Conservation (phyloP, 2,113 vertebrate genomes). For the Scartelaos histophorus region DNA sequence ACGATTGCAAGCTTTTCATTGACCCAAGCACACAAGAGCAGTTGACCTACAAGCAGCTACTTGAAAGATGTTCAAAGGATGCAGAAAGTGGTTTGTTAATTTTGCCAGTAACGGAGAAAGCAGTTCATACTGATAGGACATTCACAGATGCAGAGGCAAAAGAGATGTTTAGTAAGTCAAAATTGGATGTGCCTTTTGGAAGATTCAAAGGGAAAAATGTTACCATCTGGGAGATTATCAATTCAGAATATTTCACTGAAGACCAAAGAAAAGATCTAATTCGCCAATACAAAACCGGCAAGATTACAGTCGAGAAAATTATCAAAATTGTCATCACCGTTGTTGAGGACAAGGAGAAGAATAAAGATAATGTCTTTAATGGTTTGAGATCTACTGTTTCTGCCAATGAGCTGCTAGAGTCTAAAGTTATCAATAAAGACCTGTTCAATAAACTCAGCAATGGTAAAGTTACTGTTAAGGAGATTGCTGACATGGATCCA, state of each 20-base stretch:
- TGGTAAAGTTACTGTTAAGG: slow-evolving; percentile 82
- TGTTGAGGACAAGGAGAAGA: slow-evolving; percentile 88
- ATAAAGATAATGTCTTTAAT: slow-evolving; percentile 81
- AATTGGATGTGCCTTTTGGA: slow-evolving; percentile 83
- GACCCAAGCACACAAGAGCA: slow-evolving; percentile 91
- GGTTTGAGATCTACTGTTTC: slow-evolving; percentile 87
- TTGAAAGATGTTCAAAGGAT: slow-evolving; percentile 85
- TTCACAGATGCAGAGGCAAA: slow-evolving; percentile 87
- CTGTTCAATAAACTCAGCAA: slow-evolving; percentile 86
- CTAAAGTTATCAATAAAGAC: slow-evolving; percentile 83
- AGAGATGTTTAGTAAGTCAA: slow-evolving; percentile 86
- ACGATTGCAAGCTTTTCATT: slow-evolving; percentile 87
- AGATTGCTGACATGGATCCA: slow-evolving; percentile 80
- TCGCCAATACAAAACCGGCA: slow-evolving; percentile 90
- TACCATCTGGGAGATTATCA: slow-evolving; percentile 96
- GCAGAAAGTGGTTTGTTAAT: slow-evolving; percentile 83
- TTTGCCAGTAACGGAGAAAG: slow-evolving; percentile 85
- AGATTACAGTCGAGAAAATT: slow-evolving; percentile 94
- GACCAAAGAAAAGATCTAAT: slow-evolving; percentile 89
- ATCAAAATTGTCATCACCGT: slow-evolving; percentile 93
- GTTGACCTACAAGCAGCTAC: slow-evolving; percentile 87
- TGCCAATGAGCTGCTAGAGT: slow-evolving; percentile 84
- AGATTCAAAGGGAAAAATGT: slow-evolving; percentile 88
- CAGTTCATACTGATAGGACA: slow-evolving; percentile 73
- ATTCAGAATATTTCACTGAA: slow-evolving; percentile 90